Base-by-base conservation (phyloP, 2,113 vertebrate genomes). In the Donacobius atricapilla region DNA sequence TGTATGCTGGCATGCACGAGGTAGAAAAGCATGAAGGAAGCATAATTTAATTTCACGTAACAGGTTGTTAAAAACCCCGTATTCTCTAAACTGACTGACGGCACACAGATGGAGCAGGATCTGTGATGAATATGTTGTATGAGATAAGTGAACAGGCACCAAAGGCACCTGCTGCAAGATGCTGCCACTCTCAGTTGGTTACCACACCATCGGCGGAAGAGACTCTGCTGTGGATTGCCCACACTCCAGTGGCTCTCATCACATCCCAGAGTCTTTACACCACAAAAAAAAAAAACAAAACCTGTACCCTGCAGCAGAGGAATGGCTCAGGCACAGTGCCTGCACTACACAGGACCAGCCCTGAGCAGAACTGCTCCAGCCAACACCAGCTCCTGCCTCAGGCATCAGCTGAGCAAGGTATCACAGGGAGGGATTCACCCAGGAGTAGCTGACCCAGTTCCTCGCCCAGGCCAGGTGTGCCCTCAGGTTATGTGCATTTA, bases 1-100 rank as follows among this genome's bases (percentile, higher is more conserved):
- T 6, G 7, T 10, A 21, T 0, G 4, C 16, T 53, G 57, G 47
- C 1, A 1, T n/a, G 48, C 27, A 12, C 1, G 8, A 77, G 25
- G 24, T 2, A 45, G 81, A 64, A 79, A 82, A 57, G 18, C 44
- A 47, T 0, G 8, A 73, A 93, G 64, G 68, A 91, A 69, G 40
- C 27, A 11, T 10, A 18, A 58, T 37, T 47, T 73, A 45, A n/a
- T 39, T 65, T 82, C 66, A 57, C 33, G 35, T 23, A 83, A 86
- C 15, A 57, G 40, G 64, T 28, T 66, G 50, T 12, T 64, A 76
- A 75, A 71, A 83, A 13, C 0, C 9, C 22, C 3, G 6, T 39
- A 58, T 60, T 61, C 80, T 65, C 68, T 42, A 7, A 61, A 18
- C 23, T 50, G 42, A 66, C 76, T 75, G 82, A 61, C 27, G 65